Percentiles rank a stretch among this genome's conserved stretches.
Conservation (phyloP, 2,797 vertebrate genomes). For the Merluccius polli region DNA sequence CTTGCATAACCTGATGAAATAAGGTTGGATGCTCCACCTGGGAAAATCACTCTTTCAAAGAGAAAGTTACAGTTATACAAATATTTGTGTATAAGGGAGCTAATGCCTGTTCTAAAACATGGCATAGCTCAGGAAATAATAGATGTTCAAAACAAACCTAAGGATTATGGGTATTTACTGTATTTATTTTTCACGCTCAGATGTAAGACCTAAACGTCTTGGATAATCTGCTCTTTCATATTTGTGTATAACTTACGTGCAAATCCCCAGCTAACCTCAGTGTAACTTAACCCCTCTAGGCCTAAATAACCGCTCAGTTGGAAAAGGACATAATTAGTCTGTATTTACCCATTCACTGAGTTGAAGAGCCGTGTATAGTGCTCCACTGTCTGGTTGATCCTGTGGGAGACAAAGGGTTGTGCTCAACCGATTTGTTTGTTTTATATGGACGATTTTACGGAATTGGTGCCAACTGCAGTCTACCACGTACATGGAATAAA, state of each 20-base stretch:
- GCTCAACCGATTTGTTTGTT: not conserved
- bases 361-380: constrained; percentile 81
- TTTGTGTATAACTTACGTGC: not conserved
- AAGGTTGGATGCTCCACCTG: constrained; percentile 80
- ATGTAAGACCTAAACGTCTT: not conserved
- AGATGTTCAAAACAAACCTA: no score
- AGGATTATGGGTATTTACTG: not conserved
- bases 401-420: constrained; percentile 42
- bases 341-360: constrained; percentile 82
- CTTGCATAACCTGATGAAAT: constrained; percentile 76
- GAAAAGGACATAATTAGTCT: not conserved
- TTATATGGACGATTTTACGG: not conserved
- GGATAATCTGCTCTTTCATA: not conserved
- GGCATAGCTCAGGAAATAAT: not conserved
- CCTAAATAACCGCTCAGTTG: not conserved
- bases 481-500: not conserved
- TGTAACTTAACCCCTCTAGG: not conserved
- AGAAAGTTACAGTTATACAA: not conserved
- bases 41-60: constrained; percentile 79
- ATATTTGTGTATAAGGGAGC: not conserved
- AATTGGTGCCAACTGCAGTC: not conserved
- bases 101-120: not conserved
- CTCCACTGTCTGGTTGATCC: constrained; percentile 73
- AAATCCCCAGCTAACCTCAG: not conserved
- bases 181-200: not conserved